Percentiles rank a stretch among this genome's conserved stretches.
Conservation (phyloP, 1,140 invertebrate species). For the Linepithema humile region DNA sequence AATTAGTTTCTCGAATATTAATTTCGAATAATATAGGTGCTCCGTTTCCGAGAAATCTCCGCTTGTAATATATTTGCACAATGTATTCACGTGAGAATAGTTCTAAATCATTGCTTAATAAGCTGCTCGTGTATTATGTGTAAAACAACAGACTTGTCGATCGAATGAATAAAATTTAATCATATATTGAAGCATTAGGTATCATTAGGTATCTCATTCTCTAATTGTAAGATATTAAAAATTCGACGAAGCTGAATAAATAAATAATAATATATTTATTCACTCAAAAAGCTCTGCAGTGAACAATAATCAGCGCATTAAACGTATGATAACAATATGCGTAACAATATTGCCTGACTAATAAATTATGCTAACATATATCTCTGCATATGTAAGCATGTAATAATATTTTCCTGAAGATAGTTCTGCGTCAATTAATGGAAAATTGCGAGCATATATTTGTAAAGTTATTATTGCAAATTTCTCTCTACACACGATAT, state of each 20-base stretch:
- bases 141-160: neutral
- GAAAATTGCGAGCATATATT: neutral
- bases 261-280: neutral
- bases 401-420: neutral
- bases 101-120: slow-evolving; percentile 16
- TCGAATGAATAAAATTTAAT: neutral
- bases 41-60: neutral
- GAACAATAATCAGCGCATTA: neutral
- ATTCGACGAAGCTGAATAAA: too few species aligned
- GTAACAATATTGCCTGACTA: neutral
- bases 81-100: neutral
- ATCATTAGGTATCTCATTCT: neutral
- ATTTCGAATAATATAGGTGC: neutral
- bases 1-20: slow-evolving; percentile 10
- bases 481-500: neutral
- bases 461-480: neutral
- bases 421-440: neutral
- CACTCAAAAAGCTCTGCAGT: neutral
- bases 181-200: neutral
- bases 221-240: too few species aligned
- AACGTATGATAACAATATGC: neutral
- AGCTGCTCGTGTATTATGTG: neutral
- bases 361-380: neutral
- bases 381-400: neutral
- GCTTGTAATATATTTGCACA: neutral